Conservation (phyloP, 2,888 invertebrate species). For the Pseudeuparius sepicola region DNA sequence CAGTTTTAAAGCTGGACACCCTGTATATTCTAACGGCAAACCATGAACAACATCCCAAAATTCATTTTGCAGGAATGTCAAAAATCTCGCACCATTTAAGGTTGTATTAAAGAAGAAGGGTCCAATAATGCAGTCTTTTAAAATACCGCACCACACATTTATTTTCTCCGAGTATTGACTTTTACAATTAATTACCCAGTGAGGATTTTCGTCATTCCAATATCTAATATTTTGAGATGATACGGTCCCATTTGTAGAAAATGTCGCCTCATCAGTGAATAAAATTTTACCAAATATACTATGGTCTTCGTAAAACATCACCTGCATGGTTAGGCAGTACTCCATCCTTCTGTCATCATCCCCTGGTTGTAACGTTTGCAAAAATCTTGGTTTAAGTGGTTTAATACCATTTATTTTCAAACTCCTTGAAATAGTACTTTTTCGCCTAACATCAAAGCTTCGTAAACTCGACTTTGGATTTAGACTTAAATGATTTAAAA, state of each 20-base stretch:
- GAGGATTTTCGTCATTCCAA: constrained; percentile 15
- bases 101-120: constrained; percentile 6
- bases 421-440: constrained; percentile 7
- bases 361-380: constrained; percentile 10
- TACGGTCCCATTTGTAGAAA: constrained; percentile 14
- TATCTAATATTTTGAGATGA: constrained; percentile 13
- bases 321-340: constrained; percentile 8
- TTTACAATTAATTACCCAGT: constrained; percentile 15
- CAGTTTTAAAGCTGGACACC: too few species aligned
- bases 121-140: too few species aligned
- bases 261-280: constrained; percentile 17
- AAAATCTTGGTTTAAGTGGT: constrained; percentile 14
- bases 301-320: constrained; percentile 1
- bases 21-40: constrained; percentile 1
- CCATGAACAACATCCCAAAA: constrained; percentile 1
- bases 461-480: constrained; percentile 9
- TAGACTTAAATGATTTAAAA: constrained; percentile 8
- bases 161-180: too few species aligned
- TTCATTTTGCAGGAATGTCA: constrained; percentile 1
- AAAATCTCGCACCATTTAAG: constrained; percentile 2
- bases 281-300: constrained; percentile 12
- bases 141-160: too few species aligned
- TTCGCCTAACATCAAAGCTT: constrained; percentile 7
- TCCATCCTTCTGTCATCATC: constrained; percentile 14
- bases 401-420: constrained; percentile 10